Conservation (phyloP, 2,113 vertebrate species). For the Saccopteryx leptura region DNA sequence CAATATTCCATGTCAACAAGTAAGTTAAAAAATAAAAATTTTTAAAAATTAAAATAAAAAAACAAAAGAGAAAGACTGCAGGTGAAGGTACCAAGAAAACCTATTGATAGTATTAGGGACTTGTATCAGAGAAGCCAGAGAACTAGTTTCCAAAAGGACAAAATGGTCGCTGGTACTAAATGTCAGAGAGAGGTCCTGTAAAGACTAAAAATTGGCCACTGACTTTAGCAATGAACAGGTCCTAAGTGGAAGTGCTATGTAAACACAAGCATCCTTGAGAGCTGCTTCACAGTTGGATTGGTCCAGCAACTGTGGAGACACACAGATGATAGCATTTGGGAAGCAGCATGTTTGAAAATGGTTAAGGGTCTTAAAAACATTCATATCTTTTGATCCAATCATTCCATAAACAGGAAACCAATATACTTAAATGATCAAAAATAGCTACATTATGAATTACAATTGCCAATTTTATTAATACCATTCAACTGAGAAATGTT, state of each 20-base stretch:
- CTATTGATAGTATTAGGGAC: not conserved
- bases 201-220: not conserved
- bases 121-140: not conserved
- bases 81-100: not conserved
- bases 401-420: conserved; percentile 18
- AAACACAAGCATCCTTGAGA: not conserved
- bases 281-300: not conserved
- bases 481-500: not conserved
- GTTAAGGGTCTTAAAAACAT: not conserved
- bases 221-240: not conserved
- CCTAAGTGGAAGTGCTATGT: not conserved
- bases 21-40: no score
- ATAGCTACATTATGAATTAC: conserved; percentile 12
- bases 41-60: no score
- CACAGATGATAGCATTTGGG: not conserved
- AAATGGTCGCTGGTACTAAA: not conserved
- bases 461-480: conserved; percentile 4
- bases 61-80: conserved; percentile 15
- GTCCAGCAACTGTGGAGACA: not conserved
- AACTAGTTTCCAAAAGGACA: not conserved
- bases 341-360: conserved; percentile 19
- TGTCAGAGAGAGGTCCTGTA: not conserved
- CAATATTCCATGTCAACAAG: not conserved
- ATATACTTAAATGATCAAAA: conserved; percentile 51
- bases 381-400: not conserved